phyloP scores from a whole-genome alignment of 2,888 invertebrate species.

The Protonemura montana region DNA sequence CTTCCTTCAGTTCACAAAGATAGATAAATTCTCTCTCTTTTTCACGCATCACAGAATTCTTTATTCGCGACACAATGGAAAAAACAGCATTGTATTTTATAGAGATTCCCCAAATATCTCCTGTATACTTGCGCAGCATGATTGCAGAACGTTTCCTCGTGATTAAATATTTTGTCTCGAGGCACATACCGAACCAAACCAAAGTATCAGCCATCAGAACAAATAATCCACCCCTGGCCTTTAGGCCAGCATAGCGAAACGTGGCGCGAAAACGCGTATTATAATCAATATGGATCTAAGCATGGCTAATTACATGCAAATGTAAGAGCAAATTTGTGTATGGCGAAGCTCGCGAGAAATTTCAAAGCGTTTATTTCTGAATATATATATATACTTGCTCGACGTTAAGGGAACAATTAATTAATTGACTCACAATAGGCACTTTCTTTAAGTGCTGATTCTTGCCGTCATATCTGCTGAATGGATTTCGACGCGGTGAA shows the following conservation, averaged over 20 bases:
- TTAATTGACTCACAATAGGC: slow-evolving; percentile 12
- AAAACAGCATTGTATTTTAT: neutral
- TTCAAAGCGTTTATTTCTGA: neutral
- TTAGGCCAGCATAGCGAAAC: neutral
- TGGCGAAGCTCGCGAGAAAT: neutral
- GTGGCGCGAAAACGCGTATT: neutral
- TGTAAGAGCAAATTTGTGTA: slow-evolving; percentile 5
- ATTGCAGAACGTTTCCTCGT: neutral
- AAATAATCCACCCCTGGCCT: neutral
- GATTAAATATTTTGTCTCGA: too few species aligned
- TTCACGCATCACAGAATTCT: neutral
- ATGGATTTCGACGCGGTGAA: neutral
- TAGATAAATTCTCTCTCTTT: neutral
- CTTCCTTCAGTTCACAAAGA: slow-evolving; percentile 5
- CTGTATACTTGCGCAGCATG: neutral
- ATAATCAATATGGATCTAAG: neutral
- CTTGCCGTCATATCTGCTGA: slow-evolving; percentile 12
- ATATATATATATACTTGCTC: neutral
- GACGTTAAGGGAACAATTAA: neutral
- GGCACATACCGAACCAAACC: too few species aligned
- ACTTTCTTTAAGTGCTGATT: slow-evolving; percentile 7
- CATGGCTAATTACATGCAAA: neutral
- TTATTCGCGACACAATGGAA: neutral
- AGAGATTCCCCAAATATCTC: neutral
- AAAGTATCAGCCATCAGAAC: too few species aligned